Conservation (phyloP, 2,888 invertebrate species). For the Elysia crispata region DNA sequence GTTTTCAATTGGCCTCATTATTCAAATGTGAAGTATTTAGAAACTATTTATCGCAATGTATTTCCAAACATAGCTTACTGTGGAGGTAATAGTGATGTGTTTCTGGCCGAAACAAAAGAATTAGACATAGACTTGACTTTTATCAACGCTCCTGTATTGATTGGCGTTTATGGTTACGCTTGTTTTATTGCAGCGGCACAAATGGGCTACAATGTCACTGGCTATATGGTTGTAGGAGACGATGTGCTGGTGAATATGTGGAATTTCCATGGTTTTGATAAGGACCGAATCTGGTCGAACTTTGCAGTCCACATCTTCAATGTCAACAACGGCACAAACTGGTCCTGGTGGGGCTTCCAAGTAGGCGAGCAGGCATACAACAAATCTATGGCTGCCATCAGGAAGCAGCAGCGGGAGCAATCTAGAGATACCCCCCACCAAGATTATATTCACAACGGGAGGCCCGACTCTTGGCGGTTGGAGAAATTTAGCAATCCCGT, state of each 20-base stretch:
- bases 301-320: background rate
- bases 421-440: background rate
- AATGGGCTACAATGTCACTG: constrained; percentile 33
- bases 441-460: background rate
- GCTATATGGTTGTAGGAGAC: constrained; percentile 11
- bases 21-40: background rate
- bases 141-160: background rate
- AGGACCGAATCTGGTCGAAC: constrained; percentile 5
- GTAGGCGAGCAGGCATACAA: background rate
- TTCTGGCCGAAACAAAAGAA: background rate
- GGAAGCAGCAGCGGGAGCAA: background rate
- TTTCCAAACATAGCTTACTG: constrained; percentile 35
- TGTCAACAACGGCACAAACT: background rate
- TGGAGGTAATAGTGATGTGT: background rate
- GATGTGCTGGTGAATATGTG: constrained; percentile 20
- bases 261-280: constrained; percentile 18
- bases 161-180: background rate
- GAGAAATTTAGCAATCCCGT: background rate
- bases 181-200: constrained; percentile 17
- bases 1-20: constrained; percentile 23
- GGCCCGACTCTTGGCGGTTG: background rate
- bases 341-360: constrained; percentile 13
- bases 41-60: background rate
- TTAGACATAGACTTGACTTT: background rate
- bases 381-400: background rate